Evolutionary conservation across 2,888 invertebrate species (phyloP).

Genomic region (Elegia similella): DNA sequence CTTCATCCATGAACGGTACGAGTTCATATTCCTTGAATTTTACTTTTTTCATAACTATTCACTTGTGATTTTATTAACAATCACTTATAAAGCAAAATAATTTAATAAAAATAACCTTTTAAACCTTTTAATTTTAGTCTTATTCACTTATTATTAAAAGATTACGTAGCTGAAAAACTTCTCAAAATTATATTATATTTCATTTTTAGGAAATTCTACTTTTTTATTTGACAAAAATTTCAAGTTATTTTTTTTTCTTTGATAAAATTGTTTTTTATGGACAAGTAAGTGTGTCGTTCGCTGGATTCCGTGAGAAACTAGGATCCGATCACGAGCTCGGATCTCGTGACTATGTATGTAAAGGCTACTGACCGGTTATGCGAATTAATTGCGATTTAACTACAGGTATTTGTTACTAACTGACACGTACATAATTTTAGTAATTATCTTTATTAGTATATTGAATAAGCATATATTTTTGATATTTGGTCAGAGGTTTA

Average conservation of each 20-base stretch:
- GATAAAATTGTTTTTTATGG: not conserved
- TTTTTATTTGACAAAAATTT: too few species aligned
- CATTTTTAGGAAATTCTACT: too few species aligned
- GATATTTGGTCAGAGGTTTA: too few species aligned
- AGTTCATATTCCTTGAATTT: not conserved
- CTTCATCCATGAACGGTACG: not conserved
- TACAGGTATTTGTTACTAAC: not conserved
- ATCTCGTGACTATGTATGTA: not conserved
- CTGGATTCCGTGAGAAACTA: not conserved
- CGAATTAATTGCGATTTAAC: not conserved
- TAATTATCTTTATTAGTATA: not conserved
- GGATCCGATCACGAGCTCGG: not conserved
- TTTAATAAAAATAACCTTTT: too few species aligned
- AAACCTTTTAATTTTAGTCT: too few species aligned
- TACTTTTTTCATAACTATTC: slow-evolving; percentile 5
- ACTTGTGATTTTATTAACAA: too few species aligned
- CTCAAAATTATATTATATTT: not conserved
- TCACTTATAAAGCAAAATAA: too few species aligned
- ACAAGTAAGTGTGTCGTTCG: not conserved
- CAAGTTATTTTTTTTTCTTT: not conserved
- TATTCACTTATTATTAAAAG: too few species aligned
- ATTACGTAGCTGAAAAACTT: too few species aligned
- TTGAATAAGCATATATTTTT: not conserved
- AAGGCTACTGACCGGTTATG: slow-evolving; percentile 8
- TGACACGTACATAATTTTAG: not conserved